Evolutionary conservation across 2,797 vertebrate genomes (phyloP).

Genomic region (Chaunax sp.): DNA sequence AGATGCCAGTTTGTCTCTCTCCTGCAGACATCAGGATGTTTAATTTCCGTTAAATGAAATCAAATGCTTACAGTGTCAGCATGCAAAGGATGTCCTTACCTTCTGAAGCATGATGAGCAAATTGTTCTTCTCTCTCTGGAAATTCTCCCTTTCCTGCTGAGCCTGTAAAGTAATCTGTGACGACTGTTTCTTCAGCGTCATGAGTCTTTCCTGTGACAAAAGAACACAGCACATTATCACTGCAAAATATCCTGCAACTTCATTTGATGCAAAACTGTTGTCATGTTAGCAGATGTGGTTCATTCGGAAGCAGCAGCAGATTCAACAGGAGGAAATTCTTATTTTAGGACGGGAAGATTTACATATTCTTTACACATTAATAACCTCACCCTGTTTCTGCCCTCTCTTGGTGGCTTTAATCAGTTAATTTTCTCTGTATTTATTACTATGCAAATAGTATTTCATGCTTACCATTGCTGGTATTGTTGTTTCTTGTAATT

Average conservation of each 20-base stretch:
- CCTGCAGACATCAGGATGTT: conserved; percentile 70
- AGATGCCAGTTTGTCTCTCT: conserved; percentile 80
- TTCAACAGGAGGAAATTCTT: background rate
- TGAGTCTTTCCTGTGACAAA: conserved; percentile 88
- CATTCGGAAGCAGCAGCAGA: conserved; percentile 25
- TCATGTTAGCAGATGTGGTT: conserved; percentile 7
- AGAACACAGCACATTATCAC: background rate
- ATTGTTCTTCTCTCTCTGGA: conserved; percentile 85
- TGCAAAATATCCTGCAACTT: background rate
- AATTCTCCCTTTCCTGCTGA: conserved; percentile 84
- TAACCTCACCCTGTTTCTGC: background rate
- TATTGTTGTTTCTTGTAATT: conserved; percentile 46
- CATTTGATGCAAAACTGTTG: background rate
- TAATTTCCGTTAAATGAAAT: conserved; percentile 21
- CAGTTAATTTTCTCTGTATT: background rate
- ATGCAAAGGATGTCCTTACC: conserved; percentile 52
- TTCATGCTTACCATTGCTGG: conserved; percentile 55
- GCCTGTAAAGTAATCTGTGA: conserved; percentile 83
- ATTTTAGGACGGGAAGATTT: background rate
- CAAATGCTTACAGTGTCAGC: conserved; percentile 1
- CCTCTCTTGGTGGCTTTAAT: background rate
- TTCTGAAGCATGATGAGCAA: conserved; percentile 85
- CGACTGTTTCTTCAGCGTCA: conserved; percentile 94
- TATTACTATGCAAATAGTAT: conserved; percentile 10
- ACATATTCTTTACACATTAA: background rate